Conservation (phyloP, 2,797 vertebrate genomes). For the Molossus molossus region DNA sequence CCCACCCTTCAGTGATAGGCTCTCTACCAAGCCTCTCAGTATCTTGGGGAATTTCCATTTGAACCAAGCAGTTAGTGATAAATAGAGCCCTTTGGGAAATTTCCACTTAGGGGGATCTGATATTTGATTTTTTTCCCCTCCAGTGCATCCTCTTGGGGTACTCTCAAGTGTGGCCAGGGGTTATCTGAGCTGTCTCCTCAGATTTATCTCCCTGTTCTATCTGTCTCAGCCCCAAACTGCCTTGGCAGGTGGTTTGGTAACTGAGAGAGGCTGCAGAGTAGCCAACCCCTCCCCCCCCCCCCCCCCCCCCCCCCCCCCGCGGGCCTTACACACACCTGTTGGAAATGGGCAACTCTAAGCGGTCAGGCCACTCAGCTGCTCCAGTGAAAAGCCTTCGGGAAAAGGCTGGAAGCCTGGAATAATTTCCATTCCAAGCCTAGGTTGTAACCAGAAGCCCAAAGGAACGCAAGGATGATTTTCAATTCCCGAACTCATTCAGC, state of each 20-base stretch:
- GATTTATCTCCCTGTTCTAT: conserved; percentile 70
- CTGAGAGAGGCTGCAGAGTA: background rate
- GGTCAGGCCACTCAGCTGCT: background rate
- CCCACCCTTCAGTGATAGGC: background rate
- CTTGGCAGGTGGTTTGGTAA: conserved; percentile 52
- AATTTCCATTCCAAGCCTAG: background rate
- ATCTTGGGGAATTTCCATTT: conserved; percentile 73
- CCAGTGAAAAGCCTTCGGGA: background rate
- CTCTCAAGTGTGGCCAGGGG: conserved; percentile 60
- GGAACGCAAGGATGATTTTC: conserved; percentile 2
- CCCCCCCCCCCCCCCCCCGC: background rate
- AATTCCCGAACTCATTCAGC: background rate
- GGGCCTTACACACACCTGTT: rapidly evolving
- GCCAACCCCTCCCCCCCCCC: background rate
- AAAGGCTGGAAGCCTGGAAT: background rate
- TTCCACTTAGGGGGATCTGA: conserved; percentile 50
- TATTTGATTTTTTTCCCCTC: conserved; percentile 68
- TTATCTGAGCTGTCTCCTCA: conserved; percentile 63
- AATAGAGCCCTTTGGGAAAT: conserved; percentile 75
- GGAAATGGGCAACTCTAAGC: background rate
- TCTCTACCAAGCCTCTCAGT: background rate
- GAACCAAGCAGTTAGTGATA: conserved; percentile 20
- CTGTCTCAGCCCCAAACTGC: conserved; percentile 45
- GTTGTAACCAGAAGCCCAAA: conserved; percentile 17
- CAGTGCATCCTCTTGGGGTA: conserved; percentile 66